Base-by-base conservation (phyloP, 2,888 invertebrate species). In the Plusia festucae region DNA sequence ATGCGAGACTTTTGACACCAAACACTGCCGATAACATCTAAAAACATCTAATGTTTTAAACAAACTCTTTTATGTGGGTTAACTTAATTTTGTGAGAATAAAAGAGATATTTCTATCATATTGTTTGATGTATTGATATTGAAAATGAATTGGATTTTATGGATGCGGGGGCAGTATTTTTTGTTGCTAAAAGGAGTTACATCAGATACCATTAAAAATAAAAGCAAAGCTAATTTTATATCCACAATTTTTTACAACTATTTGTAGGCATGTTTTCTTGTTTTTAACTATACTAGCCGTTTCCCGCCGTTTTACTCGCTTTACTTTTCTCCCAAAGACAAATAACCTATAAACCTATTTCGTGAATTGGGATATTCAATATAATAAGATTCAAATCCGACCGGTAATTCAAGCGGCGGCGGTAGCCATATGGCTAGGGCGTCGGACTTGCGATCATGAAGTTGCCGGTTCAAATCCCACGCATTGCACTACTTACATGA, bases 1-100 rank as follows among this genome's bases (percentile, higher is more conserved):
- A 95, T 93, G 94, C 91, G 94, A 93, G 93, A 93, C 84, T 94
- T 94, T 93, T 95, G 94, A 95, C 95, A 94, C 94, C 94, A 94
- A 93, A 95, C 91, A 92, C 76, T 30, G 65, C 16, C 79, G 95
- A 95, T 95, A 95, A 92, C 83, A 95, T 95, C 94, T 93, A 88
- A 92, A 91, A 93, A 91, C 88, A 87, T 84, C 94, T 95, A 94
- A 94, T 94, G 93, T 94, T 95, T 94, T 94, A 94, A 94, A 94
- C 95, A 95, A 94, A 94, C 94, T 93, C 92, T 85, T 94, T 94
- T 93, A 93, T 93, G 82, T 88, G 86, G 90, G 90, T 85, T 94
- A 94, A 94, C 94, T 93, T 93, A 94, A 95, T 94, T 93, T 93
- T 87, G 77, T 72, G 80, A 88, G 89, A 88, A 94, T 93, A 93